Evolutionary conservation across 2,113 vertebrate species (phyloP).

Genomic region (Malurus cyaneus): DNA sequence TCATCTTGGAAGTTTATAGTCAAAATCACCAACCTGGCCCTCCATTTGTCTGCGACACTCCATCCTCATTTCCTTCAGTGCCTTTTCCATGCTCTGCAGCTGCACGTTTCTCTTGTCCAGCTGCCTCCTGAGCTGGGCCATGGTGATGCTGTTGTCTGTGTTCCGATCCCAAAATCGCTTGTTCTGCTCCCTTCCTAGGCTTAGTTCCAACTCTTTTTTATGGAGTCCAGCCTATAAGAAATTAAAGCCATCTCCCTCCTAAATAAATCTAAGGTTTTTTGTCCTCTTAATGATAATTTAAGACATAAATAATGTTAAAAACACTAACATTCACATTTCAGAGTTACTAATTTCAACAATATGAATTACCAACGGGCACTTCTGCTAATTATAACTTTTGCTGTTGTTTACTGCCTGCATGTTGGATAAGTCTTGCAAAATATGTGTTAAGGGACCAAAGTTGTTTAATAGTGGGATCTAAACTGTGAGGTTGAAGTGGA

Average conservation of each 20-base stretch:
- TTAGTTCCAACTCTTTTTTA: constrained; percentile 64
- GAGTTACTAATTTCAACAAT: neutral
- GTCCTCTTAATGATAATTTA: neutral
- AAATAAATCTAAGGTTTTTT: neutral
- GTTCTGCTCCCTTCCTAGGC: constrained; percentile 69
- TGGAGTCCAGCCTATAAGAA: constrained; percentile 56
- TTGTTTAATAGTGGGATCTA: neutral
- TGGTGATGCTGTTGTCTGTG: constrained; percentile 48
- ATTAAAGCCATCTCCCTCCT: neutral
- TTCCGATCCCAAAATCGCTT: constrained; percentile 63
- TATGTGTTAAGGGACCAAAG: neutral
- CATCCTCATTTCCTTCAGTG: constrained; percentile 50
- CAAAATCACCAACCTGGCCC: constrained; percentile 59
- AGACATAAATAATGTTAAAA: neutral
- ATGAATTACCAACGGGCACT: neutral
- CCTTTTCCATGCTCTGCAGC: constrained; percentile 64
- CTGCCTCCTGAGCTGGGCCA: constrained; percentile 60
- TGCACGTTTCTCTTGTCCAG: constrained; percentile 62
- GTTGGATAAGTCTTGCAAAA: neutral
- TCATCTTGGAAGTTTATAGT: neutral
- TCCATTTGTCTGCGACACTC: constrained; percentile 59
- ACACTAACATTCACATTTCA: neutral
- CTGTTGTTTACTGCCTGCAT: neutral
- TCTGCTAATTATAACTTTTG: neutral
- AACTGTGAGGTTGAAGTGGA: neutral